These are phyloP conservation scores for Rhamnusium bicolor DNA, from an alignment of 2,888 invertebrate species.

Conservation along the genomic window DNA sequence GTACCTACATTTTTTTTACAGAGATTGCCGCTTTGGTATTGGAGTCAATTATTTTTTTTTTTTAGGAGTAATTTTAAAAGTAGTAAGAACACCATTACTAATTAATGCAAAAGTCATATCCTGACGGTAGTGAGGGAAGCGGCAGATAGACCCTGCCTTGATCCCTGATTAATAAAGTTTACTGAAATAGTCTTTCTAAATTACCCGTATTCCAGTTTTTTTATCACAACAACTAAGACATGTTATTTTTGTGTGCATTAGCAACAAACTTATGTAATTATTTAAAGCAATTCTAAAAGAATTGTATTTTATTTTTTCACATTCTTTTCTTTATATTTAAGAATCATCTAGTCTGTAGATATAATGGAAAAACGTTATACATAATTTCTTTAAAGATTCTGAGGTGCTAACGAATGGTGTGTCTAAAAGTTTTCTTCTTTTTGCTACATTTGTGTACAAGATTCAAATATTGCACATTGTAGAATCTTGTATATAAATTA, in stretches of 20 bases:
- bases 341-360: constrained; percentile 54
- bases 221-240: not conserved
- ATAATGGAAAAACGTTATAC: constrained; percentile 41
- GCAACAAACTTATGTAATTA: constrained; percentile 29
- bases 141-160: too few species aligned
- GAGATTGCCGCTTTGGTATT: too few species aligned
- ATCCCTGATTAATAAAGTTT: too few species aligned
- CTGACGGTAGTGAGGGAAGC: too few species aligned
- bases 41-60: too few species aligned
- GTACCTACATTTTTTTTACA: too few species aligned
- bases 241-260: not conserved
- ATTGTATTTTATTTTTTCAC: constrained; percentile 44
- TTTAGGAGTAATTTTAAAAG: too few species aligned
- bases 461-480: not conserved
- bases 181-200: not conserved
- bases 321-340: constrained; percentile 37
- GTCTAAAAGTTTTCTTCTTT: constrained; percentile 18
- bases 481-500: constrained; percentile 19
- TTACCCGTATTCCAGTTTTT: not conserved
- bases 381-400: constrained; percentile 42
- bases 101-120: too few species aligned
- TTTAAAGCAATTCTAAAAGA: constrained; percentile 20
- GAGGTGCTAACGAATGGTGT: constrained; percentile 48
- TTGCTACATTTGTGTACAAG: constrained; percentile 15
- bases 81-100: too few species aligned